Evolutionary conservation across 2,888 invertebrate genomes (phyloP), one percentile per base, ranked within the genome.

Genomic region (Zygaena filipendulae): DNA sequence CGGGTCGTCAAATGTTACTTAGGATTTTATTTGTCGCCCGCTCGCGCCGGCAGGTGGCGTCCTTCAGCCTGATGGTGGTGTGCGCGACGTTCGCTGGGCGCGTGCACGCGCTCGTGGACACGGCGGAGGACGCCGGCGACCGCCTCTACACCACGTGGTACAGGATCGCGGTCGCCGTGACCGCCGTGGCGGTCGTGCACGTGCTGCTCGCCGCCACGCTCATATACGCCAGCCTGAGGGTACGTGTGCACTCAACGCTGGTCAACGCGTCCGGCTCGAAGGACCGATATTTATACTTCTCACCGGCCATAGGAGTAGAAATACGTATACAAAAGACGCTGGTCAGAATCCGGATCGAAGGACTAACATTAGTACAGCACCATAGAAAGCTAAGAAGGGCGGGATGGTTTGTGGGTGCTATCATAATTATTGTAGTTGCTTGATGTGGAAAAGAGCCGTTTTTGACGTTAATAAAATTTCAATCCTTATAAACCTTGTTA

Each of bases 31-130:
- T n/a, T n/a, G n/a, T n/a, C n/a, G n/a, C n/a, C n/a, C n/a, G n/a
- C n/a, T n/a, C n/a, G n/a, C n/a, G n/a, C n/a, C n/a, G 45, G 11
- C 57, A 74, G 74, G n/a, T 56, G 11, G 33, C 43, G 4, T 59
- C 75, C 0, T 11, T 60, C 3, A 29, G 36, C 0, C 34, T 68
- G 38, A 51, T 68, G 49, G 36, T 59, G 22, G 4, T 60, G n/a
- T 52, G 61, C 33, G 41, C 61, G 2, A 19, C 57, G 23, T 62
- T 57, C 48, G 70, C 74, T 37, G 43, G 33, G 27, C 43, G 36
- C 16, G 47, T 54, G 8, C 45, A 45, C 13, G 38, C 33, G 3
- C 31, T 45, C 27, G 32, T 45, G 12, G 64, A 59, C 45, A 59
- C 71, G 1, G 45, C 49, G 30, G 47, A 45, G 23, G 49, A 52